Evolutionary conservation across 2,797 vertebrate genomes (phyloP).

Genomic region (Acanthopagrus latus): DNA sequence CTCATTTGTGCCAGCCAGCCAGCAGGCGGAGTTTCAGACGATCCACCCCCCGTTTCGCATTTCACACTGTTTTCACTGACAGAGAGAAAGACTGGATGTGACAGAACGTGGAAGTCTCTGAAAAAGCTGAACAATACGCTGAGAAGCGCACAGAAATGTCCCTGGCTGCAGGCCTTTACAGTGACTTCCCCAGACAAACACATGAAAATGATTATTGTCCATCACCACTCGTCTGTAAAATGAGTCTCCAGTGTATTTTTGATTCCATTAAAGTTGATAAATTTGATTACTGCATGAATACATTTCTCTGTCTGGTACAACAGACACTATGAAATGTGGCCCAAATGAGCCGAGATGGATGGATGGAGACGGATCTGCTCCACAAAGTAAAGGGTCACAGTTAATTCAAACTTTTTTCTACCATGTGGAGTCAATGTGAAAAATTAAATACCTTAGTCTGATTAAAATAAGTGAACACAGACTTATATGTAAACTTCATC

Average conservation of each 20-base stretch:
- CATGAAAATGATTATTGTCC: not conserved
- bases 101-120: not conserved
- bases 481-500: no score
- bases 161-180: no score
- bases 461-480: no score
- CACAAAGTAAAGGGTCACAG: no score
- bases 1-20: slow-evolving; percentile 46
- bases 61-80: slow-evolving; percentile 52
- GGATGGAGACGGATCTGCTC: no score
- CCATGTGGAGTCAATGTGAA: no score
- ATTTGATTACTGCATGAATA: slow-evolving; percentile 9
- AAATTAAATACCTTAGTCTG: no score
- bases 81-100: not conserved
- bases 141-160: not conserved
- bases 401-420: no score
- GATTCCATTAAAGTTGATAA: not conserved
- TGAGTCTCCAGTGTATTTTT: not conserved
- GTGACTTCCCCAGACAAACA: not conserved
- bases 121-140: not conserved
- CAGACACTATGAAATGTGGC: not conserved
- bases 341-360: not conserved
- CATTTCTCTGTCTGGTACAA: not conserved
- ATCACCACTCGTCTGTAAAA: not conserved
- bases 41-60: slow-evolving; percentile 67
- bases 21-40: slow-evolving; percentile 60